phyloP scores from a whole-genome alignment of 2,797 vertebrate species.

The Chaetodon trifasciatus region DNA sequence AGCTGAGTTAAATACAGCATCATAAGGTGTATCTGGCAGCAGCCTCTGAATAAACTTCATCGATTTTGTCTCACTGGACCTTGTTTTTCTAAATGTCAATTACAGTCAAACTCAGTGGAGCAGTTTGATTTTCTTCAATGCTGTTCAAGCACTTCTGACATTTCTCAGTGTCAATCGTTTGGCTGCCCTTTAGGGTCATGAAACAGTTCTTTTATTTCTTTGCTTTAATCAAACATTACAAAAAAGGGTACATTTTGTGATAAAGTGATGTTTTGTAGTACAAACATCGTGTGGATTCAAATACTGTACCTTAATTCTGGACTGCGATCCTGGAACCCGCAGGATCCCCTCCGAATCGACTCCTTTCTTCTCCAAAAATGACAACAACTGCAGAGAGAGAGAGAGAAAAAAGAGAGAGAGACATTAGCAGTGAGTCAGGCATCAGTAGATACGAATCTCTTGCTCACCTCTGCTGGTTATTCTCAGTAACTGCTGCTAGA shows the following conservation, averaged over 20 bases:
- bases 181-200: neutral
- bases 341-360: constrained; percentile 93
- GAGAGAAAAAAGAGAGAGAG: constrained; percentile 20
- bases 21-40: constrained; percentile 5
- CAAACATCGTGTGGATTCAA: neutral
- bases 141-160: constrained; percentile 36
- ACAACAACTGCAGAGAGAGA: constrained; percentile 87
- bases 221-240: neutral
- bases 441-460: constrained; percentile 62
- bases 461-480: constrained; percentile 77
- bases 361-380: constrained; percentile 92
- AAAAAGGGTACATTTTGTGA: fast-evolving
- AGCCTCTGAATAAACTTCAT: constrained; percentile 17
- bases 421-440: constrained; percentile 32
- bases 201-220: neutral
- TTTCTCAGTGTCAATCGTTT: constrained; percentile 45
- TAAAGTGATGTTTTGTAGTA: neutral
- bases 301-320: constrained; percentile 90
- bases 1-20: constrained; percentile 21
- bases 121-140: constrained; percentile 14
- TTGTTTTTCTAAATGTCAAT: constrained; percentile 61
- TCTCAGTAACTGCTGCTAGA: constrained; percentile 69
- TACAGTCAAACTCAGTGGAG: constrained; percentile 46
- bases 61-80: constrained; percentile 34
- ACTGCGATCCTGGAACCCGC: constrained; percentile 92